Evolutionary conservation across 2,888 invertebrate genomes (phyloP).

Genomic region (Melanophora roralis): DNA sequence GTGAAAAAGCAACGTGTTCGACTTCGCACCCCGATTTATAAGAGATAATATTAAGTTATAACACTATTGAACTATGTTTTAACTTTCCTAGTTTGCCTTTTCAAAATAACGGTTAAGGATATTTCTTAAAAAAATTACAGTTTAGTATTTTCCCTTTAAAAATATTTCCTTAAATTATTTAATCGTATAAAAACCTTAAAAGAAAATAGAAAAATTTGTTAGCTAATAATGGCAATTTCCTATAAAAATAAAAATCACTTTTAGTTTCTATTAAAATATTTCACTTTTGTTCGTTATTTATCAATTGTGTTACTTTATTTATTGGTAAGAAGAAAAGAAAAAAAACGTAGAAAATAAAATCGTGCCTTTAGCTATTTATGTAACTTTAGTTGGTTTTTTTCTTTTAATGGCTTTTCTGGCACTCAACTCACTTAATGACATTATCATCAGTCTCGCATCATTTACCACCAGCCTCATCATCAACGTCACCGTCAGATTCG

Average conservation of each 20-base stretch:
- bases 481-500: constrained; percentile 27
- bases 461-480: constrained; percentile 50
- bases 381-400: constrained; percentile 50
- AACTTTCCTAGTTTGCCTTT: no score
- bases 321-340: constrained; percentile 1
- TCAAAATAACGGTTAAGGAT: no score
- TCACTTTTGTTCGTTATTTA: constrained; percentile 5
- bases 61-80: no score
- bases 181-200: constrained; percentile 38
- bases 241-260: constrained; percentile 56
- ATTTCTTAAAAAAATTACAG: no score
- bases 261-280: constrained; percentile 58
- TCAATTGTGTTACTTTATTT: background rate
- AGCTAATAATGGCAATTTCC: constrained; percentile 41
- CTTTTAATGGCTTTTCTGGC: constrained; percentile 15
- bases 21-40: no score
- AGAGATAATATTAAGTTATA: no score
- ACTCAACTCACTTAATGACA: constrained; percentile 60
- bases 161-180: background rate
- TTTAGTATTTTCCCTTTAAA: no score
- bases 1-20: no score
- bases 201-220: no score
- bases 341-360: constrained; percentile 48
- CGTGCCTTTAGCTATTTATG: constrained; percentile 64
- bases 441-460: constrained; percentile 62